A percentile compares a stretch with the other conserved stretches of the same genome.
Evolutionary conservation across 2,888 invertebrate species (phyloP).

Genomic region (Tetragonula carbonaria): DNA sequence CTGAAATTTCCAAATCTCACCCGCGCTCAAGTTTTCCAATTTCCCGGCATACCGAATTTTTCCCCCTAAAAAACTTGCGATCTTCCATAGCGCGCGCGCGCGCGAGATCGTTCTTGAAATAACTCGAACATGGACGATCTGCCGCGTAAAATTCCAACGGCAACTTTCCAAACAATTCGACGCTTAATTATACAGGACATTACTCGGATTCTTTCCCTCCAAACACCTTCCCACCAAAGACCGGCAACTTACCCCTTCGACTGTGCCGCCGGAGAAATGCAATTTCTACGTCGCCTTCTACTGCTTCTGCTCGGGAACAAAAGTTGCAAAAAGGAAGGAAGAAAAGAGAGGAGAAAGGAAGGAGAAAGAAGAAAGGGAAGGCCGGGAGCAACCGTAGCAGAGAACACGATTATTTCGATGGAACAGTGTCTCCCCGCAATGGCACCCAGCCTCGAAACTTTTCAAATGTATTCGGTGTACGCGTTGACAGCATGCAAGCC

Average conservation of each 20-base stretch:
- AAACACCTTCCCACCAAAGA: neutral
- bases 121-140: neutral
- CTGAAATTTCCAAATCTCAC: no score
- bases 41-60: no score
- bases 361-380: no score
- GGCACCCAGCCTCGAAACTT: neutral
- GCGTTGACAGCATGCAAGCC: constrained; percentile 24
- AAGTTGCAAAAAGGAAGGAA: neutral
- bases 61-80: no score
- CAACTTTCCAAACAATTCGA: neutral
- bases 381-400: neutral
- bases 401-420: neutral
- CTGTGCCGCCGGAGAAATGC: neutral
- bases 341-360: neutral
- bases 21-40: no score
- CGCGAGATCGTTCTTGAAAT: neutral
- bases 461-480: constrained; percentile 32
- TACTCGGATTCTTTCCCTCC: neutral
- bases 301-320: neutral
- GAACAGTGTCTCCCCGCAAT: neutral
- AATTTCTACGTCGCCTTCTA: neutral
- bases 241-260: neutral
- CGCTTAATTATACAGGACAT: neutral
- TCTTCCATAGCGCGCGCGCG: neutral
- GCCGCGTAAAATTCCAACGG: neutral